Base-by-base conservation (phyloP, 2,888 invertebrate species). In the Balanococcus diminutus region DNA sequence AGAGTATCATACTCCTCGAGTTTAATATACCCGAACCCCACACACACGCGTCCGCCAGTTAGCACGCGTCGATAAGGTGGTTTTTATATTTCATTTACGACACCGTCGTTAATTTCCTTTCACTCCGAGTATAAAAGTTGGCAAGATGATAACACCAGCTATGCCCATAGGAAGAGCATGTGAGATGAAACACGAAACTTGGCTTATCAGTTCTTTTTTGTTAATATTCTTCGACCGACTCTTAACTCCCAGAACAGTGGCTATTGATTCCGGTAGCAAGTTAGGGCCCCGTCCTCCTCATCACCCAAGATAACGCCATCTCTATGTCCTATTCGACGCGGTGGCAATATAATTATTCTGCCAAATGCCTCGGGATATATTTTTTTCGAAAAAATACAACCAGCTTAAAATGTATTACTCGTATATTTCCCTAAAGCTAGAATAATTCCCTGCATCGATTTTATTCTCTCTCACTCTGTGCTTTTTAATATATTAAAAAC, bases 401-500 rank as follows among this genome's bases (percentile, higher is more conserved):
- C 67, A 28, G 28, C 28, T 67, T 67, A 67, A 28, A 67, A 67
- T 67, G 67, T 28, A 61, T 4, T 9, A 46, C n/a, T n/a, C n/a
- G 16, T 16, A 16, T 28, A 67, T 67, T 67, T 67, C 31, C 67
- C 67, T 28, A 28, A 67, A 67, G 67, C 67, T 28, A 67, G 67
- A 67, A 67, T 67, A 67, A 67, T 67, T 67, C 67, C 67, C 36
- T 22, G 32, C 19, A 79, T 22, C 36, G 75, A 79, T 79, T 36
- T 72, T 79, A 9, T 56, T 22, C 8, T 56, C 56, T 56, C 11
- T 42, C 42, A 14, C 56, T 56, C 56, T 79, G 19, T 79, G 36
- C 75, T 36, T n/a, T 79, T 36, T 79, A 79, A 79, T 79, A 79
- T 79, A 79, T 79, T 79, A 79, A 79, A 79, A 79, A 79, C 75